Evolutionary conservation across 1,140 invertebrate genomes (phyloP).

Genomic region (Danaus plexippus): DNA sequence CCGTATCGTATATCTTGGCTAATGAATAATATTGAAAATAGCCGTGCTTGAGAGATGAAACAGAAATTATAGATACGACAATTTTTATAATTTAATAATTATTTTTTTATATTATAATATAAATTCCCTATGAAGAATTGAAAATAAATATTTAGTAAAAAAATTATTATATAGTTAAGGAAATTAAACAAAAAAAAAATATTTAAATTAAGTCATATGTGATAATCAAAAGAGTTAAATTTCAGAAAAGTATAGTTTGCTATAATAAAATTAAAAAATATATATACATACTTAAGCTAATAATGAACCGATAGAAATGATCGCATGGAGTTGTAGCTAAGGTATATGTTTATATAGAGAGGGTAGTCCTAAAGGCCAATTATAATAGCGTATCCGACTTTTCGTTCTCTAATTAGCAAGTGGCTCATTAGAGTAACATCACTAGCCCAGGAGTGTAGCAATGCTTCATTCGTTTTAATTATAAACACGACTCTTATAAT

Average conservation of each 20-base stretch:
- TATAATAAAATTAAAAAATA: too few species aligned
- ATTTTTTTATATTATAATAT: not conserved
- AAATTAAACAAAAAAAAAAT: too few species aligned
- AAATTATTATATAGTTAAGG: too few species aligned
- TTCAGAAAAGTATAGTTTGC: too few species aligned
- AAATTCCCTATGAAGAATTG: too few species aligned
- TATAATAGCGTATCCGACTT: constrained; percentile 65
- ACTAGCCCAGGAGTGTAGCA: constrained; percentile 53
- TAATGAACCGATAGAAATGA: too few species aligned
- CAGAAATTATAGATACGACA: constrained; percentile 13
- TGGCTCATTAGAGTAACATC: constrained; percentile 68
- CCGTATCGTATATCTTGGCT: constrained; percentile 24
- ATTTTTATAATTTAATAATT: not conserved
- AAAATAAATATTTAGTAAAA: too few species aligned
- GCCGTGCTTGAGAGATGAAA: constrained; percentile 7
- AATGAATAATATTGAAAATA: constrained; percentile 26
- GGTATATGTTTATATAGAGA: constrained; percentile 15
- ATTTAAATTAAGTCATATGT: too few species aligned
- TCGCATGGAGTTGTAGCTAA: too few species aligned
- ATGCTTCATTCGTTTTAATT: constrained; percentile 68
- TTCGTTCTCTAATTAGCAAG: constrained; percentile 69
- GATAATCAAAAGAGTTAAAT: too few species aligned
- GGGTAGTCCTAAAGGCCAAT: constrained; percentile 66
- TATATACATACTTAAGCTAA: too few species aligned
- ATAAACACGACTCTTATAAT: constrained; percentile 66